Evolutionary conservation across 1,140 invertebrate species (phyloP).

Genomic region (Gonioctena quinquepunctata): DNA sequence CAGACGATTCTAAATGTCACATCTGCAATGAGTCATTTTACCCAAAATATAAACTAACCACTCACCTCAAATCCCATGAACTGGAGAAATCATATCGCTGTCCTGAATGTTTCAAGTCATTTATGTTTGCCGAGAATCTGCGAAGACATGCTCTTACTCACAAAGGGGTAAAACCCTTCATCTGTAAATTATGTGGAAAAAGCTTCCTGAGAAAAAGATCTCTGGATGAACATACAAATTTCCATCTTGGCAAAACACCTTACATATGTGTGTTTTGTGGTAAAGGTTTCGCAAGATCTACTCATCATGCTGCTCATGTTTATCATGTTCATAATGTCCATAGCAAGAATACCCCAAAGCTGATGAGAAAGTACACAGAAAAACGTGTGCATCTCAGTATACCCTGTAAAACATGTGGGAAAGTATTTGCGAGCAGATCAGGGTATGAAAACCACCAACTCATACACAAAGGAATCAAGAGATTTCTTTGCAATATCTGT

Average conservation of each 20-base stretch:
- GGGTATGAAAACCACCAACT: conserved; percentile 35
- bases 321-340: conserved; percentile 24
- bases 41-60: neutral
- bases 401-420: conserved; percentile 30
- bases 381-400: conserved; percentile 30
- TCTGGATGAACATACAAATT: conserved; percentile 23
- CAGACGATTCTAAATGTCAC: neutral
- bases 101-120: neutral
- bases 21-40: neutral
- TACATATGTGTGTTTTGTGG: conserved; percentile 44
- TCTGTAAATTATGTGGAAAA: neutral
- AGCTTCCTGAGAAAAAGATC: neutral
- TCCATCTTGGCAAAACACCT: conserved; percentile 47
- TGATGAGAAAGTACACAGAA: conserved; percentile 22
- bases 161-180: neutral
- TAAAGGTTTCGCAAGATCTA: conserved; percentile 33
- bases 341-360: conserved; percentile 12
- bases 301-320: conserved; percentile 29
- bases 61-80: neutral
- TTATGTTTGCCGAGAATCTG: neutral
- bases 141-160: neutral
- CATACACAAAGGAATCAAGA: conserved; percentile 32
- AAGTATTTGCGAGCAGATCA: conserved; percentile 32
- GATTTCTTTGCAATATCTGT: conserved; percentile 32
- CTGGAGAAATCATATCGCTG: neutral